A percentile compares a stretch with the other conserved stretches of the same genome.
These are phyloP conservation scores for Xenentodon cancila DNA, from an alignment of 2,797 vertebrate species.

Conservation along the genomic window DNA sequence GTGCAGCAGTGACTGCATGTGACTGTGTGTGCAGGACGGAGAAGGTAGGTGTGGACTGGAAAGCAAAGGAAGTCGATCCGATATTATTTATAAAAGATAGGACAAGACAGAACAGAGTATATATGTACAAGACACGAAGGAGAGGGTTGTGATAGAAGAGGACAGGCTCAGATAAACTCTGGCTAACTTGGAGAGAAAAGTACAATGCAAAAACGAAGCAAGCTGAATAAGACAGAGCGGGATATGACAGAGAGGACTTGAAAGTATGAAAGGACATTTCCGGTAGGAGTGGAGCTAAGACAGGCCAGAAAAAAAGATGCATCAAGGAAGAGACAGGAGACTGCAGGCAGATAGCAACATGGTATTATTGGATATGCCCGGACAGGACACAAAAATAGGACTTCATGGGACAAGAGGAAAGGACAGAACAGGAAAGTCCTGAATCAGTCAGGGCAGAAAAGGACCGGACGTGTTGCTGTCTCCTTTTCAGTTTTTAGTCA, in stretches of 20 bases:
- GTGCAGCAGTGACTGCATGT: neutral
- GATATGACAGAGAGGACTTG: neutral
- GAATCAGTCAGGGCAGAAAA: neutral
- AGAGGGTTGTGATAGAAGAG: neutral
- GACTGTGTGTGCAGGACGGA: neutral
- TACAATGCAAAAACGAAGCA: neutral
- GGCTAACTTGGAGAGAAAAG: neutral
- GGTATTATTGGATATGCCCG: neutral
- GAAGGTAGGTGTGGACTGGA: no score
- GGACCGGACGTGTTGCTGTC: neutral
- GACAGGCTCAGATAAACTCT: no score
- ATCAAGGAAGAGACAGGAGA: neutral
- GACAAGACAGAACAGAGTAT: neutral
- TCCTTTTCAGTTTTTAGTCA: conserved; percentile 1
- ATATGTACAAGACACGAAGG: neutral
- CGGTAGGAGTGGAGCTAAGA: neutral
- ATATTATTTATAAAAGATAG: no score
- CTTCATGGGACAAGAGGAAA: neutral
- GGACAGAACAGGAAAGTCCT: no score
- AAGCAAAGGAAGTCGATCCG: no score
- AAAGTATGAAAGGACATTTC: neutral
- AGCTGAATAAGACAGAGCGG: neutral
- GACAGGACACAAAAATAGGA: neutral
- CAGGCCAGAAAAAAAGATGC: neutral
- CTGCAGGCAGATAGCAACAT: no score